Percentiles rank a stretch among this genome's conserved stretches.
phyloP scores from a whole-genome alignment of 2,797 vertebrate genomes.

The Lateolabrax maculatus region DNA sequence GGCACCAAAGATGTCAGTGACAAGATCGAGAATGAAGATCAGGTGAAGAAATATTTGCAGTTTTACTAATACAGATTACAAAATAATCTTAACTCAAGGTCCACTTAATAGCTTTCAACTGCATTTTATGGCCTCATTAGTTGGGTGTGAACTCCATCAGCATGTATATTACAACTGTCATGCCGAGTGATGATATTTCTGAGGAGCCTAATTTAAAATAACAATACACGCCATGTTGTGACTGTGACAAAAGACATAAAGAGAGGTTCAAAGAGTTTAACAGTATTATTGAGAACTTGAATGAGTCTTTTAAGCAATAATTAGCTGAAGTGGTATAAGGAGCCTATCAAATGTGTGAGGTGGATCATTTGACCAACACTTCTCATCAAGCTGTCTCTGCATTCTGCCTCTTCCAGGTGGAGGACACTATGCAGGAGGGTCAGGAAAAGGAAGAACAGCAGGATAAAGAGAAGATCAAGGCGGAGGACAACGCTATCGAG shows the following conservation, averaged over 20 bases:
- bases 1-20: constrained; percentile 96
- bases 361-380: neutral
- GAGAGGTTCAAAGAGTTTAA: neutral
- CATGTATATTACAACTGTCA: neutral
- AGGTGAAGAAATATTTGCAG: constrained; percentile 81
- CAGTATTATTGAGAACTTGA: neutral
- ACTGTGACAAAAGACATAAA: neutral
- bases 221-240: neutral
- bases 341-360: neutral
- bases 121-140: neutral
- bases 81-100: neutral
- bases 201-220: neutral
- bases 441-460: constrained; percentile 93
- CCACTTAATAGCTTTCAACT: neutral
- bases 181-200: neutral
- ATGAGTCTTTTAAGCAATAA: neutral
- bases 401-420: constrained; percentile 84
- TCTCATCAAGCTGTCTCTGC: neutral
- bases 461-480: constrained; percentile 90
- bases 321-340: neutral
- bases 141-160: neutral
- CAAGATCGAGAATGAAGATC: constrained; percentile 97
- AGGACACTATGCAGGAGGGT: constrained; percentile 92
- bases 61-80: neutral
- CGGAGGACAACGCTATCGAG: constrained; percentile 96